A percentile compares a stretch with the other conserved stretches of the same genome.
Conservation (phyloP, 2,888 invertebrate genomes). For the Coleophora deauratella region DNA sequence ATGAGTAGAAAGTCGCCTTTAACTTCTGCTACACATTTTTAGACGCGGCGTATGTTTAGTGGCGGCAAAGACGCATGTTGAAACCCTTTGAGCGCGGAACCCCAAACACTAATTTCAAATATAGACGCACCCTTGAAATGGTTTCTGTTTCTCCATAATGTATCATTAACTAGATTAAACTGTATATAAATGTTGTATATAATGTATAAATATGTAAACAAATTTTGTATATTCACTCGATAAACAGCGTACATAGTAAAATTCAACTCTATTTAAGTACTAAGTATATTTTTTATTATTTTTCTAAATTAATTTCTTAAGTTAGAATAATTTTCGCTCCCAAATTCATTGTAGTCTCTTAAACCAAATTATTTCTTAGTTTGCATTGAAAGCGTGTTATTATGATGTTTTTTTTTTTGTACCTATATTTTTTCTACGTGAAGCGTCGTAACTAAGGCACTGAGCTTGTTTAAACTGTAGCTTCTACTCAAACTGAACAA, state of each 20-base stretch:
- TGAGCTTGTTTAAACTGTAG: no score
- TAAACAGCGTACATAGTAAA: slow-evolving; percentile 24
- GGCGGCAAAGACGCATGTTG: no score
- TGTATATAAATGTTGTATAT: slow-evolving; percentile 52
- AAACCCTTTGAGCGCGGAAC: no score
- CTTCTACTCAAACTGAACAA: no score
- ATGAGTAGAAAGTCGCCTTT: no score
- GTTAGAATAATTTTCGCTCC: slow-evolving; percentile 33
- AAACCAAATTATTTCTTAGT: slow-evolving; percentile 19
- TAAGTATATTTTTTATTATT: slow-evolving; percentile 48
- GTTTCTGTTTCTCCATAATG: no score
- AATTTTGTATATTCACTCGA: slow-evolving; percentile 48
- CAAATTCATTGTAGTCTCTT: slow-evolving; percentile 40
- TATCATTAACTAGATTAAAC: not conserved
- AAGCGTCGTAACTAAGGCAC: no score
- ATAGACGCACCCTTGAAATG: no score
- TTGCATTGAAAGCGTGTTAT: slow-evolving; percentile 9
- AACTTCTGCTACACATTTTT: no score
- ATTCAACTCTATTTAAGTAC: slow-evolving; percentile 3
- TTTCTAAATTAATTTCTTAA: slow-evolving; percentile 29
- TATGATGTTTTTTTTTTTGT: slow-evolving; percentile 35
- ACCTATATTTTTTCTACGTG: slow-evolving; percentile 36
- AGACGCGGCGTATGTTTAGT: no score
- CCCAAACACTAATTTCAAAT: no score
- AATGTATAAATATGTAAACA: slow-evolving; percentile 41